Evolutionary conservation across 2,113 vertebrate genomes (phyloP).

Genomic region (Genyomyrus donnyi): DNA sequence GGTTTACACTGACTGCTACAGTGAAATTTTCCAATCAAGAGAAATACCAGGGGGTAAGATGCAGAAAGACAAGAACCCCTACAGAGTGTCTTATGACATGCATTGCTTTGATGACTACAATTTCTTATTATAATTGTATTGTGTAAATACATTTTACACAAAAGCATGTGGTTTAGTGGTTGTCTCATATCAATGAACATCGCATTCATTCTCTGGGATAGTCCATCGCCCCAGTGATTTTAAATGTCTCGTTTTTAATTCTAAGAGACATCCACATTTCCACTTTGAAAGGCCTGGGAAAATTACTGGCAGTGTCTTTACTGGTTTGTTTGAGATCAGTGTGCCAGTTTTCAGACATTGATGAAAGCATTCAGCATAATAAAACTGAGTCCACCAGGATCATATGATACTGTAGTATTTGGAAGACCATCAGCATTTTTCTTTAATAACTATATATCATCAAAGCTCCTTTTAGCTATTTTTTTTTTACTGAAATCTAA

Average conservation of each 20-base stretch:
- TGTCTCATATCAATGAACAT: not conserved
- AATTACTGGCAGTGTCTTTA: not conserved
- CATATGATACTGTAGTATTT: not conserved
- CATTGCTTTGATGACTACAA: not conserved
- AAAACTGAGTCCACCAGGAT: not conserved
- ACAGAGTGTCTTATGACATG: not conserved
- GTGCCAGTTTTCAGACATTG: not conserved
- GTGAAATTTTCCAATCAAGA: constrained; percentile 27
- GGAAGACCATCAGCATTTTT: not conserved
- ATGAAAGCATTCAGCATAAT: not conserved
- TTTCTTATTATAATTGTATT: not conserved
- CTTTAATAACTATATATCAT: not conserved
- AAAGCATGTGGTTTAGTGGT: not conserved
- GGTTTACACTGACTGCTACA: constrained; percentile 32
- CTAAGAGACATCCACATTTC: not conserved
- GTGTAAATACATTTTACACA: too few relatives aligned
- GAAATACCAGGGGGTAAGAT: constrained; percentile 10
- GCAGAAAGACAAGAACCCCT: not conserved
- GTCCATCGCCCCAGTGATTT: not conserved
- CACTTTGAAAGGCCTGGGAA: not conserved
- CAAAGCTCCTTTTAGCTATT: not conserved
- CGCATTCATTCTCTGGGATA: not conserved
- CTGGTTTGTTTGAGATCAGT: not conserved
- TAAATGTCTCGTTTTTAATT: not conserved
- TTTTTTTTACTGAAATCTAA: not conserved